These are phyloP conservation scores for Amazona ochrocephala DNA, from an alignment of 2,797 vertebrate genomes.

Conservation along the genomic window DNA sequence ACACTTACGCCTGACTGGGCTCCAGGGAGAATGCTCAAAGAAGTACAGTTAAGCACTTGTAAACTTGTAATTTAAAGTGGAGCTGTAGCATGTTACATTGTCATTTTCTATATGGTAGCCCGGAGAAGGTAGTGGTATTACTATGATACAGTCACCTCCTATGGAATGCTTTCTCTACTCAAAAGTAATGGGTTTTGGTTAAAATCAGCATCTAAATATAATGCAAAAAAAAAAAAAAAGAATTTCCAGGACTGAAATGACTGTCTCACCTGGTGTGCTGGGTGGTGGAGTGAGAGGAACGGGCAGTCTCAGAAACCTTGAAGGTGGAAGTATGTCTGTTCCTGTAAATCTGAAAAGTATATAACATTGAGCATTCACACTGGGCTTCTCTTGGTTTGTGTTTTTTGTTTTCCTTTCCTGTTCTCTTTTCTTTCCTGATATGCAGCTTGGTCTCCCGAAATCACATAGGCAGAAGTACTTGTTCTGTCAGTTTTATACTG, in stretches of 20 bases:
- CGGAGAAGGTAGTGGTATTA: neutral
- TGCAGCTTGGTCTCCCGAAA: neutral
- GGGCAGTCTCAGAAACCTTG: neutral
- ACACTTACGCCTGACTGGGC: neutral
- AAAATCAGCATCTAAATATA: slow-evolving; percentile 13
- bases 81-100: neutral
- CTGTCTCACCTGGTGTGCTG: neutral
- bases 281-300: neutral
- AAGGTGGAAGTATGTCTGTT: slow-evolving; percentile 3
- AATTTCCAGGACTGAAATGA: slow-evolving; percentile 5
- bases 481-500: neutral
- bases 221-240: slow-evolving; percentile 7
- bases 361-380: neutral
- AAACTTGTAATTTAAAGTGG: slow-evolving; percentile 1
- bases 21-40: slow-evolving; percentile 7
- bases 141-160: neutral
- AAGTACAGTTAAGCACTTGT: slow-evolving; percentile 3
- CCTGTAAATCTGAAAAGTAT: slow-evolving; percentile 30
- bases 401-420: neutral
- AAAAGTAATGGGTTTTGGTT: neutral
- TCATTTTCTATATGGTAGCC: neutral
- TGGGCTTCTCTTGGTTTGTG: neutral
- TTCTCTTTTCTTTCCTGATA: neutral
- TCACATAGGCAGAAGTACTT: neutral
- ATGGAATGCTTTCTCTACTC: neutral